Evolutionary conservation across 2,888 invertebrate genomes (phyloP).

Genomic region (Anthrax anthrax): DNA sequence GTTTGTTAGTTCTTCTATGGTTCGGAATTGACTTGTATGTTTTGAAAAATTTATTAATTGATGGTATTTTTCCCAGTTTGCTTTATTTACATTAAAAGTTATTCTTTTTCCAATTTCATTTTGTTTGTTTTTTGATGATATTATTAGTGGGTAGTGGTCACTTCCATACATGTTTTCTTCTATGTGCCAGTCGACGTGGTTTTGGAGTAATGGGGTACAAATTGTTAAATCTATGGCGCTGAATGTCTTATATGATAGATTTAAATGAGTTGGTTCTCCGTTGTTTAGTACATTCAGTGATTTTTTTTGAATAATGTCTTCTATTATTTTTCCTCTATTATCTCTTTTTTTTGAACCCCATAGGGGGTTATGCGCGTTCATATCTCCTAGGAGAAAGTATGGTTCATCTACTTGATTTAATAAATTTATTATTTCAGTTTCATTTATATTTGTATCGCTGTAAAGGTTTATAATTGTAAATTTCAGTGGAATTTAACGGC

Average conservation of each 20-base stretch:
- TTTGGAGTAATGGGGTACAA: neutral
- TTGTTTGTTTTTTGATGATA: neutral
- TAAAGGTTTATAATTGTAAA: too few relatives aligned
- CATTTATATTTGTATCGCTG: too few relatives aligned
- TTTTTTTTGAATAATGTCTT: neutral
- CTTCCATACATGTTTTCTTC: constrained; percentile 1
- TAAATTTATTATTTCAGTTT: too few relatives aligned
- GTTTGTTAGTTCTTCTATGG: neutral
- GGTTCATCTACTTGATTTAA: too few relatives aligned
- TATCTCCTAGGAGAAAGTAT: neutral
- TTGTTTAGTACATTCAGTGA: constrained; percentile 4
- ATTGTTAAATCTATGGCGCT: constrained; percentile 1
- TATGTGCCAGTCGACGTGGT: constrained; percentile 2
- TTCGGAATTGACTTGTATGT: neutral
- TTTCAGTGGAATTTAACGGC: too few relatives aligned
- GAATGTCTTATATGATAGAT: neutral
- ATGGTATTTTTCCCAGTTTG: neutral
- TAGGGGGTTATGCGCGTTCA: neutral
- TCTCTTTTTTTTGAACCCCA: neutral
- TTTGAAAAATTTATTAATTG: neutral
- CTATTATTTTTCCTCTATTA: neutral
- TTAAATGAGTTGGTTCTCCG: neutral
- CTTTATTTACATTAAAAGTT: neutral
- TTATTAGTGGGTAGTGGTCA: constrained; percentile 4
- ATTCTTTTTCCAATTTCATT: neutral